Conservation (phyloP, 2,113 vertebrate species). For the Dissostichus mawsoni region DNA sequence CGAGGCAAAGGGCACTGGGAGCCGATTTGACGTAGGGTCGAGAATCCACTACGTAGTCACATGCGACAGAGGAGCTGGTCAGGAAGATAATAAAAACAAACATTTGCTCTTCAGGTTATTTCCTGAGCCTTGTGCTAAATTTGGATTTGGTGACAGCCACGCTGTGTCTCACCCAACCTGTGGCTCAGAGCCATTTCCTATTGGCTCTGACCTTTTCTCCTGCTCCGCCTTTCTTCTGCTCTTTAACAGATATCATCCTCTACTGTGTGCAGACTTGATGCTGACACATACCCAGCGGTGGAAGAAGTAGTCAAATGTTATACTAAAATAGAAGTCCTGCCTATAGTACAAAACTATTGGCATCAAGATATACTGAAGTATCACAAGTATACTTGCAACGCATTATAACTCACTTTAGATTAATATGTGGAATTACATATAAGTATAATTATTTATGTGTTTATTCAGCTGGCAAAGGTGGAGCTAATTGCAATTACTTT, state of each 20-base stretch:
- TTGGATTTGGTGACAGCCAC: conserved; percentile 54
- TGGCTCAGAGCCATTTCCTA: conserved; percentile 72
- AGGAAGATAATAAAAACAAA: conserved; percentile 63
- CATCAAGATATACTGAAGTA: too few species aligned
- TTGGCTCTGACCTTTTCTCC: conserved; percentile 71
- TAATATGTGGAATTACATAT: too few species aligned
- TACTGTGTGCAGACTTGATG: conserved; percentile 1
- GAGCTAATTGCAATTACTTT: too few species aligned
- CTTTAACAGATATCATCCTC: conserved; percentile 33
- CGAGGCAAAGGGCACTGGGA: conserved; percentile 31
- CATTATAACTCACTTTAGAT: too few species aligned
- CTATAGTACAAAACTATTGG: too few species aligned
- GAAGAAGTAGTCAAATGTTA: too few species aligned
- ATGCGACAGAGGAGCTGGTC: conserved; percentile 26
- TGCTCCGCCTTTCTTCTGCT: conserved; percentile 9
- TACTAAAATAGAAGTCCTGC: too few species aligned
- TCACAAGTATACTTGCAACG: too few species aligned
- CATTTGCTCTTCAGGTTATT: conserved; percentile 65
- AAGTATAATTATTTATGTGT: too few species aligned
- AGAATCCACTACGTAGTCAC: conserved; percentile 47
- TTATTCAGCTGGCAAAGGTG: too few species aligned
- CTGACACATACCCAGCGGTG: conserved; percentile 36
- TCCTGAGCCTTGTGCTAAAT: conserved; percentile 68
- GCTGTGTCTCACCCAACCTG: conserved; percentile 35
- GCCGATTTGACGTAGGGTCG: conserved; percentile 47